phyloP scores from a whole-genome alignment of 2,888 invertebrate species.

The Zonitis immaculata region DNA sequence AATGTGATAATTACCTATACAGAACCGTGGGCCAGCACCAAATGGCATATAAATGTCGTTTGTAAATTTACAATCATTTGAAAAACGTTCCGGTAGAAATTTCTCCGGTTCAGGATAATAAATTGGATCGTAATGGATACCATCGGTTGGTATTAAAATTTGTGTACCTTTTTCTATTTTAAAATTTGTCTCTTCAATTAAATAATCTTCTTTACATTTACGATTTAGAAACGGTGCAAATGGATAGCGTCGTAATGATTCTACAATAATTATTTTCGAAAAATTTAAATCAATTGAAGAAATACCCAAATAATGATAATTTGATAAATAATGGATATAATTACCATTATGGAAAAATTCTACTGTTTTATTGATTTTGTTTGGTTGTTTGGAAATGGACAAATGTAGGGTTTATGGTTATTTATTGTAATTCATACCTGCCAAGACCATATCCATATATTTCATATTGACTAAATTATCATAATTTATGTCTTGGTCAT shows the following conservation, averaged over 20 bases:
- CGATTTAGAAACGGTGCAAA: constrained; percentile 41
- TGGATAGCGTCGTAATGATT: constrained; percentile 47
- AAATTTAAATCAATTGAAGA: no score
- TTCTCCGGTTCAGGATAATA: constrained; percentile 46
- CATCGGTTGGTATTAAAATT: constrained; percentile 42
- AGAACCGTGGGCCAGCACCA: constrained; percentile 42
- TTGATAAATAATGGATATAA: no score
- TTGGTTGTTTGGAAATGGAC: no score
- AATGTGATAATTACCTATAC: constrained; percentile 38
- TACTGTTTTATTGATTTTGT: no score
- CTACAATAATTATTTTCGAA: constrained; percentile 31
- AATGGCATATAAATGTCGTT: constrained; percentile 36
- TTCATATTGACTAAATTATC: constrained; percentile 51
- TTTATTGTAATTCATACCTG: constrained; percentile 36
- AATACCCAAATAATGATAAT: no score
- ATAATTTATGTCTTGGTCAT: constrained; percentile 45
- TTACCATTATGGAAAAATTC: no score
- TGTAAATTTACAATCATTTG: constrained; percentile 34
- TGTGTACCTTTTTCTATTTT: constrained; percentile 44
- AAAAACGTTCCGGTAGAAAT: constrained; percentile 48
- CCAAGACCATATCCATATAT: constrained; percentile 52
- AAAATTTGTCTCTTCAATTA: constrained; percentile 41
- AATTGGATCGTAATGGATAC: constrained; percentile 40
- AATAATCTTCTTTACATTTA: constrained; percentile 37
- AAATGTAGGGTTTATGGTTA: no score